phyloP scores from a whole-genome alignment of 1,140 invertebrate genomes.

The Drosophila dunni region DNA sequence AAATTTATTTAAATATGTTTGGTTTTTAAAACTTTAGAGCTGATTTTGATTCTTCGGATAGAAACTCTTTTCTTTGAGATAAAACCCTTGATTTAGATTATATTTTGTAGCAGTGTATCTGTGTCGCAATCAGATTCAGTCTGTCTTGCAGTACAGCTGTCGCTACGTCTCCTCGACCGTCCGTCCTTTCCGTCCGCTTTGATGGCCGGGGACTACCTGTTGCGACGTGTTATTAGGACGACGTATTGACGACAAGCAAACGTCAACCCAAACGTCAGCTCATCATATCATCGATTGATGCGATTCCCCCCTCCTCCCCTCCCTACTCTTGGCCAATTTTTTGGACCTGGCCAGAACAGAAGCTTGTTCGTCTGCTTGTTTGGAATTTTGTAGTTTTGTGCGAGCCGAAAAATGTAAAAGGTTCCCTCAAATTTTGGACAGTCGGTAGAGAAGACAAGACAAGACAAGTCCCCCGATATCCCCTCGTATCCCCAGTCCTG shows the following conservation, averaged over 20 bases:
- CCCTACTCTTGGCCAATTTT: slow-evolving; percentile 36
- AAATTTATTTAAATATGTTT: too few species aligned
- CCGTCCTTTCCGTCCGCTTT: slow-evolving; percentile 46
- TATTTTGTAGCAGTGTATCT: slow-evolving; percentile 20
- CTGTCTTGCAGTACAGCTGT: slow-evolving; percentile 43
- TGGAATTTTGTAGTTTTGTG: slow-evolving; percentile 66
- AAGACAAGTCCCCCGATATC: not conserved
- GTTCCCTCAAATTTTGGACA: slow-evolving; percentile 70
- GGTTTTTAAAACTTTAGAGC: too few species aligned
- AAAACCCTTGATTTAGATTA: too few species aligned
- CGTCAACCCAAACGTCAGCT: slow-evolving; percentile 82
- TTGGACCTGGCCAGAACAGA: slow-evolving; percentile 51
- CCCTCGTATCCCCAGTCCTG: not conserved
- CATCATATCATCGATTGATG: slow-evolving; percentile 83
- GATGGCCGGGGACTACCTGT: slow-evolving; percentile 80
- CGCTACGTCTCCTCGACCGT: slow-evolving; percentile 9
- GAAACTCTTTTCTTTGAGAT: too few species aligned
- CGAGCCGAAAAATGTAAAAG: slow-evolving; percentile 45
- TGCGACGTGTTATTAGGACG: slow-evolving; percentile 82
- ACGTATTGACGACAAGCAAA: slow-evolving; percentile 83
- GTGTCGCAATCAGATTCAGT: slow-evolving; percentile 49
- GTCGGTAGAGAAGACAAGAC: slow-evolving; percentile 2
- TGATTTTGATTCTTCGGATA: too few species aligned
- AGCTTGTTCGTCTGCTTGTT: slow-evolving; percentile 56
- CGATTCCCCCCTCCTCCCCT: slow-evolving; percentile 27